Conservation (phyloP, 2,797 vertebrate genomes). For the Cyclura pinguis region DNA sequence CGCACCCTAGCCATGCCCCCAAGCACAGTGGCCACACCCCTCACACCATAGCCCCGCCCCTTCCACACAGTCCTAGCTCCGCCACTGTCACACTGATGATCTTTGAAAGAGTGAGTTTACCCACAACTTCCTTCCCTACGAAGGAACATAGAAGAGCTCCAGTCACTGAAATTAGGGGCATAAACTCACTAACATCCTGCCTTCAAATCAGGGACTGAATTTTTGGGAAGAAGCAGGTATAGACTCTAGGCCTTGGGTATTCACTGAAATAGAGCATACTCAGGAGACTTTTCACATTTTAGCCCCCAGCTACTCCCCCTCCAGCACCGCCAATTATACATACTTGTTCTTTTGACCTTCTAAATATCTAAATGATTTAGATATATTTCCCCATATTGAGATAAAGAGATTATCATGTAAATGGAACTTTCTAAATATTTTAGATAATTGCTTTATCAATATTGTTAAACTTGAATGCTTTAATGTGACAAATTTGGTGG, state of each 20-base stretch:
- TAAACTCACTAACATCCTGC: background rate
- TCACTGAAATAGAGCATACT: background rate
- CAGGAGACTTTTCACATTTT: background rate
- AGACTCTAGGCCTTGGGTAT: background rate
- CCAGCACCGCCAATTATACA: background rate
- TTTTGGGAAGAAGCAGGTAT: background rate
- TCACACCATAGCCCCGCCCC: too few species aligned
- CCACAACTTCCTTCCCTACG: background rate
- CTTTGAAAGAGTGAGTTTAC: background rate
- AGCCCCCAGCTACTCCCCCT: background rate
- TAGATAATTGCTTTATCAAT: slow-evolving; percentile 41
- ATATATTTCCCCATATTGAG: background rate
- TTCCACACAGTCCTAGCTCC: too few species aligned
- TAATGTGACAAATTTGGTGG: slow-evolving; percentile 13
- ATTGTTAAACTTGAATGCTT: slow-evolving; percentile 51
- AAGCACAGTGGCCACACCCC: too few species aligned
- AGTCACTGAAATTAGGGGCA: background rate
- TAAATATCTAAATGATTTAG: slow-evolving; percentile 24
- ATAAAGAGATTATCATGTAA: slow-evolving; percentile 45
- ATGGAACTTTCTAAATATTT: slow-evolving; percentile 33
- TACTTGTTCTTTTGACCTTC: background rate
- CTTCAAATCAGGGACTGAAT: background rate
- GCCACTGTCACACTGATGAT: background rate
- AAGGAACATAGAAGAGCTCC: background rate
- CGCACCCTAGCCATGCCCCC: too few species aligned